A percentile compares a stretch with the other conserved stretches of the same genome.
These are phyloP conservation scores for Drosophila tripunctata DNA, from an alignment of 2,888 invertebrate species.

Conservation along the genomic window DNA sequence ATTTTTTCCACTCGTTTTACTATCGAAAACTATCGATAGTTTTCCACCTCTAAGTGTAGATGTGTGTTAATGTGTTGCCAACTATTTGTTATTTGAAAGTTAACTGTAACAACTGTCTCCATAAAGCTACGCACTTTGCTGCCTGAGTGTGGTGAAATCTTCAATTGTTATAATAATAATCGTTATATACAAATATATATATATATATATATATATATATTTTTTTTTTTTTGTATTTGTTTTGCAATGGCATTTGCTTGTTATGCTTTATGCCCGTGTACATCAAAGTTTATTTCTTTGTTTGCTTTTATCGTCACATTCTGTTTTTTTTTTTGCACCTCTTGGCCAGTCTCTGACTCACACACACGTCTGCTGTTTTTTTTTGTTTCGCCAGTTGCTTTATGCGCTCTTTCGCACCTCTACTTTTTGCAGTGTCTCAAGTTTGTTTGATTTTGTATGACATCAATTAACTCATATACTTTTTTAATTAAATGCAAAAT, in stretches of 20 bases:
- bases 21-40: too few relatives aligned
- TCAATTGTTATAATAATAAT: conserved; percentile 51
- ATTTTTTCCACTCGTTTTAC: too few relatives aligned
- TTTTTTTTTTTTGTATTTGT: conserved; percentile 14
- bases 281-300: conserved; percentile 59
- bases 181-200: conserved; percentile 37
- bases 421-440: conserved; percentile 12
- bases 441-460: conserved; percentile 31
- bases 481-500: conserved; percentile 74
- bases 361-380: conserved; percentile 30
- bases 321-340: conserved; percentile 50
- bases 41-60: too few relatives aligned
- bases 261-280: conserved; percentile 51
- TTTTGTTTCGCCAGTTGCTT: conserved; percentile 28
- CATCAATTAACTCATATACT: conserved; percentile 63
- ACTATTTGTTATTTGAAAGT: conserved; percentile 37
- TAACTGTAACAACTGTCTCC: too few relatives aligned
- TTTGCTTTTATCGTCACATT: conserved; percentile 72
- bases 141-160: conserved; percentile 62
- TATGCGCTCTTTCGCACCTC: conserved; percentile 8
- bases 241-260: conserved; percentile 43
- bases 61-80: conserved; percentile 20
- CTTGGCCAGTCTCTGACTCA: conserved; percentile 57
- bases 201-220: conserved; percentile 32
- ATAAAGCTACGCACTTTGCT: conserved; percentile 45